Percentiles rank a stretch among this genome's conserved stretches.
Conservation (phyloP, 2,797 vertebrate genomes). For the Saguinus oedipus region DNA sequence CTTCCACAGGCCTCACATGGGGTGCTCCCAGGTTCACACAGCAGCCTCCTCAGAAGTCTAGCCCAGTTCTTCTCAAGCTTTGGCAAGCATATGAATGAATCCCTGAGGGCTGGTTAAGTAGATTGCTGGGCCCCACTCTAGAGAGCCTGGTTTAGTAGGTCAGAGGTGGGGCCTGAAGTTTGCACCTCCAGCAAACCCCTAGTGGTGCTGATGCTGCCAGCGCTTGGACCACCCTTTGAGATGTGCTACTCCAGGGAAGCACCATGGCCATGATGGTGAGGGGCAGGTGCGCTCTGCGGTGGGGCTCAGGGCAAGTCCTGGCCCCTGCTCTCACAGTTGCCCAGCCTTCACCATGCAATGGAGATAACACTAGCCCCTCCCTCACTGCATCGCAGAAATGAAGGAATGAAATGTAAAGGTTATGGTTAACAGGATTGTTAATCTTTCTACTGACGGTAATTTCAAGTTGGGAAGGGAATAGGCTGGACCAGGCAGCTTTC, state of each 20-base stretch:
- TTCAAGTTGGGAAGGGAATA: not conserved
- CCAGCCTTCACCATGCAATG: not conserved
- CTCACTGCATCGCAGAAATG: not conserved
- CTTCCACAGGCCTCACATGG: not conserved
- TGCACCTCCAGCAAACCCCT: not conserved
- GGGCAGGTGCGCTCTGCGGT: not conserved
- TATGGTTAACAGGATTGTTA: not conserved
- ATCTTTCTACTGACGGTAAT: not conserved
- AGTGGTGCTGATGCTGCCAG: not conserved
- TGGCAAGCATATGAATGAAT: not conserved
- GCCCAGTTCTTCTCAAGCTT: not conserved
- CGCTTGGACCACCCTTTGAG: not conserved
- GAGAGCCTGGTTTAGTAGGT: not conserved
- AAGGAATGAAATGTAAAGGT: not conserved
- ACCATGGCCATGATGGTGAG: accelerated
- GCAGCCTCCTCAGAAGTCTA: not conserved
- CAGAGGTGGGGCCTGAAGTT: not conserved
- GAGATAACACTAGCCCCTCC: accelerated
- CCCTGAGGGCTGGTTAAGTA: not conserved
- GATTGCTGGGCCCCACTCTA: accelerated
- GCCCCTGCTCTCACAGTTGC: too few species aligned
- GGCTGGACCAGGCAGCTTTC: not conserved
- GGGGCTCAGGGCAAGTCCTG: not conserved
- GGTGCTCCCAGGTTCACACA: not conserved
- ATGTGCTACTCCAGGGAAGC: not conserved